Conservation (phyloP, 2,888 invertebrate genomes). For the Drosophila lacicola region DNA sequence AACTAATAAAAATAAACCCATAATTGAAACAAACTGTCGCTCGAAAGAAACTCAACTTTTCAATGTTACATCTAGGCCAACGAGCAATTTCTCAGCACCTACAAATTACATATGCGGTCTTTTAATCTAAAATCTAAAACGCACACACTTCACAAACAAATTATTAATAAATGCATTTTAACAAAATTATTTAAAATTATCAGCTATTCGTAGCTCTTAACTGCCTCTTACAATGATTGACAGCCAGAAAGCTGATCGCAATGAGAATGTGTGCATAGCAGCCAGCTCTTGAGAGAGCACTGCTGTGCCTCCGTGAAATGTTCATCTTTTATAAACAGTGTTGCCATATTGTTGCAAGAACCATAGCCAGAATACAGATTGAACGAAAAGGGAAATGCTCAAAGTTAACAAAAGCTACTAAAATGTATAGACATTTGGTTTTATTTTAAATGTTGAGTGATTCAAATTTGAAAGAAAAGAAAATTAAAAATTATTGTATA, state of each 20-base stretch:
- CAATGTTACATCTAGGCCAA: not conserved
- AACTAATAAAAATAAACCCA: not conserved
- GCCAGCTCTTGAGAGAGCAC: conserved; percentile 8
- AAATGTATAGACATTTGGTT: not conserved
- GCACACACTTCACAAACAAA: conserved; percentile 7
- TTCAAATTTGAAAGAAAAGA: too few species aligned
- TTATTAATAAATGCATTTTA: not conserved
- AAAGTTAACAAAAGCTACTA: not conserved
- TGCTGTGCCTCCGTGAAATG: not conserved
- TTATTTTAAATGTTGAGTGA: not conserved
- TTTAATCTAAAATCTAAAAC: conserved; percentile 4
- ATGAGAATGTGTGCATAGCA: not conserved
- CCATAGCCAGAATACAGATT: not conserved
- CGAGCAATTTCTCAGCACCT: conserved; percentile 1
- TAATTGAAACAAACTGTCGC: not conserved
- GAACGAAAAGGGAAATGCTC: not conserved
- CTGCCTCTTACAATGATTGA: conserved; percentile 2
- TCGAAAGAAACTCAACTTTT: not conserved
- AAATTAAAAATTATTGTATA: not conserved
- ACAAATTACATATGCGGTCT: not conserved
- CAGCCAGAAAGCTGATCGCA: conserved; percentile 12
- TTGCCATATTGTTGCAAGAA: conserved; percentile 7
- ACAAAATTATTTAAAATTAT: not conserved
- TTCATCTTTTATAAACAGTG: not conserved
- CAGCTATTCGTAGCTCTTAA: conserved; percentile 2